Conservation (phyloP, 2,888 invertebrate genomes). For the Ctena decussata region DNA sequence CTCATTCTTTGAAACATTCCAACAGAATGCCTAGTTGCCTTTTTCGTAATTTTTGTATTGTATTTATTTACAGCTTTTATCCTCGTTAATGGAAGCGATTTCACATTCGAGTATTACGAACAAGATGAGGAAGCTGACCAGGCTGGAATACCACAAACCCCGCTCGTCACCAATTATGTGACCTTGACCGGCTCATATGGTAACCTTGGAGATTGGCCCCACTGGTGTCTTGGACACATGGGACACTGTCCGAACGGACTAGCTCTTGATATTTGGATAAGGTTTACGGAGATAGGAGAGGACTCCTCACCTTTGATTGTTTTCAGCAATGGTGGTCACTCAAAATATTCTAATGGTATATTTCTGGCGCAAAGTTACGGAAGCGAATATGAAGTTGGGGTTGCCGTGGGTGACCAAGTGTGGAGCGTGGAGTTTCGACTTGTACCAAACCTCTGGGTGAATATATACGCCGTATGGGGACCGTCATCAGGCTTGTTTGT, state of each 20-base stretch:
- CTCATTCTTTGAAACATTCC: no score
- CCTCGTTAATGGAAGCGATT: slow-evolving; percentile 16
- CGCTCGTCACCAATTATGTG: background rate
- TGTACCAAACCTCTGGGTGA: slow-evolving; percentile 61
- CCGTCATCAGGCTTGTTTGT: slow-evolving; percentile 66
- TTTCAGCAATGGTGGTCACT: slow-evolving; percentile 82
- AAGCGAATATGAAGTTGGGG: slow-evolving; percentile 82
- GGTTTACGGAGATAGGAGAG: slow-evolving; percentile 62
- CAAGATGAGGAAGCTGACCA: slow-evolving; percentile 7
- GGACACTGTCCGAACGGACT: slow-evolving; percentile 78
- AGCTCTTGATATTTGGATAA: slow-evolving; percentile 75
- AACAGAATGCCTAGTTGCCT: no score
- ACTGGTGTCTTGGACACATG: slow-evolving; percentile 85
- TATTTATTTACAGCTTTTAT: background rate
- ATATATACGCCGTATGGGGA: slow-evolving; percentile 74
- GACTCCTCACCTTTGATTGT: slow-evolving; percentile 67
- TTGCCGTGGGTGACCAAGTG: slow-evolving; percentile 62
- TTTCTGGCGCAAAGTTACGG: slow-evolving; percentile 79
- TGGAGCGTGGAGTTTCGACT: slow-evolving; percentile 78
- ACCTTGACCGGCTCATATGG: slow-evolving; percentile 68
- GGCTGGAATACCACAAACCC: background rate
- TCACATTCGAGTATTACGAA: slow-evolving; percentile 69
- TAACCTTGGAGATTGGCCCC: slow-evolving; percentile 77
- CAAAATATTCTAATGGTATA: slow-evolving; percentile 78
- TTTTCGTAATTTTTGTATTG: background rate